Evolutionary conservation across 2,113 vertebrate genomes (phyloP).

Genomic region (Falco punctatus): DNA sequence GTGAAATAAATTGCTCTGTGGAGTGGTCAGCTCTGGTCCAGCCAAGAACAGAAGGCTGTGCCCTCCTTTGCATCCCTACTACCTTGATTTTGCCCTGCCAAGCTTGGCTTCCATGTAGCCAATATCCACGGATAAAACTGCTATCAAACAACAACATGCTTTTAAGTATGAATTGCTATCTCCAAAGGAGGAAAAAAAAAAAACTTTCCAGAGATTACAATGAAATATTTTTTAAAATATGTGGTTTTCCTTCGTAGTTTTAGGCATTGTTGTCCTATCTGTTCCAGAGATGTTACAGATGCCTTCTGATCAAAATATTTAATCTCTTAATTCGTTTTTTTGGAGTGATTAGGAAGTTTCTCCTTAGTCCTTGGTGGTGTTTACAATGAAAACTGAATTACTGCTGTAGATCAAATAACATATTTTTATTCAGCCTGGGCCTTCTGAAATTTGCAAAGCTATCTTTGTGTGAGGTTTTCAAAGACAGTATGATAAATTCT

Average conservation of each 20-base stretch:
- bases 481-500: background rate
- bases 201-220: background rate
- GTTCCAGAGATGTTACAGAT: background rate
- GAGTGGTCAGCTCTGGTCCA: background rate
- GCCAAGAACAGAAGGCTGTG: background rate
- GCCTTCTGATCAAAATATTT: slow-evolving; percentile 45
- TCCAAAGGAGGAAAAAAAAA: background rate
- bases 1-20: background rate
- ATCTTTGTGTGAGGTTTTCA: background rate
- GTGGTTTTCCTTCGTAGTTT: background rate
- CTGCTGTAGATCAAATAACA: background rate
- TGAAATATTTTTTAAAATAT: background rate
- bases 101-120: background rate
- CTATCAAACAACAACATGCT: background rate
- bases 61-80: background rate
- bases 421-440: background rate
- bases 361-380: background rate
- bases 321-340: slow-evolving; percentile 51
- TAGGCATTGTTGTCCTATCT: background rate
- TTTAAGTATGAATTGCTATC: background rate
- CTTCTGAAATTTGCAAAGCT: background rate
- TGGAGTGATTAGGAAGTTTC: slow-evolving; percentile 45
- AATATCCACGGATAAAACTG: background rate
- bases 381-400: slow-evolving; percentile 1
- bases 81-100: background rate